Base-by-base conservation (phyloP, 2,797 vertebrate species). In the Micromesistius poutassou region DNA sequence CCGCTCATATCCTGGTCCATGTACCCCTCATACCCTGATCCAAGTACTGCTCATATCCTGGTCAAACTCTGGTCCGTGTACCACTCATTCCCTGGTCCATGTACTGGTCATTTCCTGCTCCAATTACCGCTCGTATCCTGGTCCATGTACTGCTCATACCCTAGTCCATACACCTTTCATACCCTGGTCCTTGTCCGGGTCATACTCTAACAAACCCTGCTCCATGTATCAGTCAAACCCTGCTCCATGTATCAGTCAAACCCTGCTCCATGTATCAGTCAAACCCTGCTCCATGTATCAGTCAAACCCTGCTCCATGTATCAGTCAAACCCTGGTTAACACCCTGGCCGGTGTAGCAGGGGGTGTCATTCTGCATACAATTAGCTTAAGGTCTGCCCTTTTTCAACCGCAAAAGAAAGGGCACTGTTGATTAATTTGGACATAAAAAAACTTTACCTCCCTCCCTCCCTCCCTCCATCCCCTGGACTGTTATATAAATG, bases 361-460 rank as follows among this genome's bases (percentile, higher is more conserved):
- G 68, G 78, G 36, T 78, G 66, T 71, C 74, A 75, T 81, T 78
- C 73, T 74, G 68, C 86, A 86, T 76, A 87, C 87, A 88, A 90
- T 89, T 87, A 90, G 79, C 88, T 84, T 38, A 82, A 83, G 77
- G 84, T 87, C 85, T 81, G 31, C 38, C 28, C 74, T 55, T 80
- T 80, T 79, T 79, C 75, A 79, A 5, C 36, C 73, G 50, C 77
- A 83, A 84, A 85, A 82, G 76, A 83, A 82, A 86, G 79, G 77
- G 79, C 73, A 73, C 71, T 80, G 80, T 86, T 87, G 87, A 91
- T 91, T 91, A 82, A 91, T 90, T 90, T 82, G 80, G 85, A 85
- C 82, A 83, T 78, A 87, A 84, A 55, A 84, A 80, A 78, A 82
- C 80, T 89, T 88, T 87, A 83, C 79, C 84, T 33, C n/a, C 87